phyloP scores from a whole-genome alignment of 2,888 invertebrate genomes.

The Oscheius onirici region DNA sequence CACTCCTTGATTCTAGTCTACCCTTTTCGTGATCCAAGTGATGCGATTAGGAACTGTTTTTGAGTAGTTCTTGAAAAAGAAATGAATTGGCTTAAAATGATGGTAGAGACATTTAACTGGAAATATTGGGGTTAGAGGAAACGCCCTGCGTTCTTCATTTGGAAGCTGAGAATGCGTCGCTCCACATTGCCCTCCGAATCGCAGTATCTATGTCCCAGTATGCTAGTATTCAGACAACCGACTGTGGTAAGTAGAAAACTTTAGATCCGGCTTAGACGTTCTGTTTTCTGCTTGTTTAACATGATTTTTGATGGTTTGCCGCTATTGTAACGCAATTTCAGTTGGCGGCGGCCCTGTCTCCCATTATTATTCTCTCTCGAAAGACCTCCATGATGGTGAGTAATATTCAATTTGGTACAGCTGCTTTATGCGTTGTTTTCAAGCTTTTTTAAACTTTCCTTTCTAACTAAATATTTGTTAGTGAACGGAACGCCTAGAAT shows the following conservation, averaged over 20 bases:
- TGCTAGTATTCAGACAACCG: background rate
- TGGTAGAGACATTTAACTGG: background rate
- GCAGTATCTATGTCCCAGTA: slow-evolving; percentile 1
- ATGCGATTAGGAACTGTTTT: too few relatives aligned
- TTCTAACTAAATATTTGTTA: too few relatives aligned
- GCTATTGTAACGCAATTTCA: slow-evolving; percentile 11
- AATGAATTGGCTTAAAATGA: background rate
- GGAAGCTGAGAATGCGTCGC: background rate
- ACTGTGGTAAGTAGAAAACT: background rate
- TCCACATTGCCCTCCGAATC: background rate
- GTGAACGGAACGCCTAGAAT: too few relatives aligned
- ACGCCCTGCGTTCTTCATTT: background rate
- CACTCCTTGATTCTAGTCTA: too few relatives aligned
- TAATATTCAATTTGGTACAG: background rate
- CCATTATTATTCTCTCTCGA: background rate
- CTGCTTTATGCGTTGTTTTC: too few relatives aligned
- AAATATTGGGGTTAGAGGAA: too few relatives aligned
- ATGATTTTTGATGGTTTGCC: background rate
- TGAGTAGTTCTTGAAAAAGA: background rate
- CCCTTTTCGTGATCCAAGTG: too few relatives aligned
- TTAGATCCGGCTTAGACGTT: background rate
- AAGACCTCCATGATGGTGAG: slow-evolving; percentile 10
- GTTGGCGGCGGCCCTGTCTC: slow-evolving; percentile 9
- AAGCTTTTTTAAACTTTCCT: too few relatives aligned
- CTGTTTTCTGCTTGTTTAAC: background rate